Conservation (phyloP, 2,797 vertebrate genomes). For the Danio kyathit region DNA sequence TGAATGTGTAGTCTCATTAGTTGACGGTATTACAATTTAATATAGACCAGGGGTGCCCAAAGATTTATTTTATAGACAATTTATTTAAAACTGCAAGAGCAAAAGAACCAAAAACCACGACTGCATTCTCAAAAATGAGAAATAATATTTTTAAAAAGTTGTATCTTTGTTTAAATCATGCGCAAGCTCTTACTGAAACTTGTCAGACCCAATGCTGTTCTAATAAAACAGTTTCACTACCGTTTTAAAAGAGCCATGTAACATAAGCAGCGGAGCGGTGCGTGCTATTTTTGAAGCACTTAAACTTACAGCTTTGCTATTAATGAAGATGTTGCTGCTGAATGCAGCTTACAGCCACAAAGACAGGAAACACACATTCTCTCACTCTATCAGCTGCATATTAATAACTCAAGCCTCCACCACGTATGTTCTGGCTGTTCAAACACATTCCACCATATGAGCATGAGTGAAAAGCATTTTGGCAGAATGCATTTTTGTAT, state of each 20-base stretch:
- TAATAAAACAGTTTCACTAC: not conserved
- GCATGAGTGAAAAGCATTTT: too few relatives aligned
- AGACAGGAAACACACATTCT: not conserved
- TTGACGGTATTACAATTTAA: not conserved
- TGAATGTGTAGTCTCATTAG: not conserved
- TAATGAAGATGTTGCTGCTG: not conserved
- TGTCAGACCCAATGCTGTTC: not conserved
- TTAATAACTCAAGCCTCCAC: not conserved
- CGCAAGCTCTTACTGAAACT: not conserved
- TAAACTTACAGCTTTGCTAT: not conserved
- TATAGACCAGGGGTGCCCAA: too few relatives aligned
- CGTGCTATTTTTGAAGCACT: not conserved
- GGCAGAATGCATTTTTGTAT: too few relatives aligned
- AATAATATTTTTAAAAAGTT: not conserved
- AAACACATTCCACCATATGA: too few relatives aligned
- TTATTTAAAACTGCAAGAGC: not conserved
- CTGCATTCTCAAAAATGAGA: not conserved
- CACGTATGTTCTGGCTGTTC: too few relatives aligned
- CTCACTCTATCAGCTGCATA: not conserved
- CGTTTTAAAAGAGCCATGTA: not conserved
- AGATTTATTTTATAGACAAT: not conserved
- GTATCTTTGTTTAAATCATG: not conserved
- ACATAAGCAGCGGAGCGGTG: too few relatives aligned
- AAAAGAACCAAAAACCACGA: not conserved
- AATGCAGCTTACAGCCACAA: not conserved